Evolutionary conservation across 2,888 invertebrate species (phyloP).

Genomic region (Capitulum mitella): DNA sequence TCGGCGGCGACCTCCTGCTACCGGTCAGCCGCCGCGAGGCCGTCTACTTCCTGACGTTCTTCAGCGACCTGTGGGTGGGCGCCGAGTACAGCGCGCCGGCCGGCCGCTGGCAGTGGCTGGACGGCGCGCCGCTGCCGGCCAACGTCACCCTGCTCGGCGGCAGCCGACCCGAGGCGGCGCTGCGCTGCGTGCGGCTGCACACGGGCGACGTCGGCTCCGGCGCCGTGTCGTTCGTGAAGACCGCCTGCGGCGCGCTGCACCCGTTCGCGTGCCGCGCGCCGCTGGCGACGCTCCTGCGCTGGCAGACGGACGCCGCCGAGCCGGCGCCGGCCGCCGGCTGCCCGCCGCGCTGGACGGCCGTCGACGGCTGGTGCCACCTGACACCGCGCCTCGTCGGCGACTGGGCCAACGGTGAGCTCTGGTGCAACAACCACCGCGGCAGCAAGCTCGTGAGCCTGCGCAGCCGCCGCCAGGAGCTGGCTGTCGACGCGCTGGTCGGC

Average conservation of each 20-base stretch:
- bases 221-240: not conserved
- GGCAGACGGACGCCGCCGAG: not conserved
- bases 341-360: not conserved
- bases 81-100: not conserved
- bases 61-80: not conserved
- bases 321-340: not conserved
- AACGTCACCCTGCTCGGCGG: constrained; percentile 3
- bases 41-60: not conserved
- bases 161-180: not conserved
- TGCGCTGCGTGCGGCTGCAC: not conserved
- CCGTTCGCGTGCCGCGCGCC: not conserved
- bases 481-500: not conserved
- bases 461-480: not conserved
- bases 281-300: not conserved
- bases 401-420: constrained; percentile 13
- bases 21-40: not conserved
- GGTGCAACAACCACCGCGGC: not conserved
- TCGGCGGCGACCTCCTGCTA: not conserved
- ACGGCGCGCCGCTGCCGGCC: not conserved
- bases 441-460: constrained; percentile 10
- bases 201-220: not conserved
- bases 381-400: not conserved
- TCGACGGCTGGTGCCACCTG: constrained; percentile 13
- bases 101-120: constrained; percentile 8
- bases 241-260: not conserved